These are phyloP conservation scores for Triplophysa siluroides DNA, from an alignment of 2,113 vertebrate species.

Conservation along the genomic window DNA sequence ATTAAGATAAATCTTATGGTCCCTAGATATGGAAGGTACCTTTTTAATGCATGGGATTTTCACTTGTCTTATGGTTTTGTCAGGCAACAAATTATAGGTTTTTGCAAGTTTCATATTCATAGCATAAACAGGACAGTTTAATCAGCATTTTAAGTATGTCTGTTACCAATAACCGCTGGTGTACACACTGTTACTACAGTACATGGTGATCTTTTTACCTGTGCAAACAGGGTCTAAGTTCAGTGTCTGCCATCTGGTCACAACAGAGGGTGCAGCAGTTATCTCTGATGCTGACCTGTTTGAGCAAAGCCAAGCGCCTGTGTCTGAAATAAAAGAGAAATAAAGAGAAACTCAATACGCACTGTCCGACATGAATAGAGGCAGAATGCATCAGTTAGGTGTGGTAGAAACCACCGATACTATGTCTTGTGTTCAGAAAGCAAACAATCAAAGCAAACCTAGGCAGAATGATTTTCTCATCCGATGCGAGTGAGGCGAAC, in stretches of 20 bases:
- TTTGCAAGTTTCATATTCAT: too few species aligned
- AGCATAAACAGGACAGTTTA: too few species aligned
- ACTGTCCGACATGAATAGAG: neutral
- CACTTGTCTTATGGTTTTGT: too few species aligned
- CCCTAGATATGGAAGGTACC: too few species aligned
- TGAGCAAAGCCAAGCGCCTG: slow-evolving; percentile 91
- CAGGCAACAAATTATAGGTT: too few species aligned
- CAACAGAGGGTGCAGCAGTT: slow-evolving; percentile 99
- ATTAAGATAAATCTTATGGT: too few species aligned
- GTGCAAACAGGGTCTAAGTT: slow-evolving; percentile 94
- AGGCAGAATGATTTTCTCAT: slow-evolving; percentile 97
- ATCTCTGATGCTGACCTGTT: slow-evolving; percentile 97
- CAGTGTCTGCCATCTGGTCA: slow-evolving; percentile 95
- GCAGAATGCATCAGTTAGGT: neutral
- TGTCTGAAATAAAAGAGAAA: slow-evolving; percentile 76
- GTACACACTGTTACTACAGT: neutral
- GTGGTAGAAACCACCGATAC: neutral
- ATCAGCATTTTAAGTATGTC: neutral
- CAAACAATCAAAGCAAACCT: slow-evolving; percentile 72
- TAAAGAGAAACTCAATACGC: neutral
- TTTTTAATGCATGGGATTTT: too few species aligned
- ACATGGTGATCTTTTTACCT: slow-evolving; percentile 74
- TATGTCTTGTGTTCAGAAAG: slow-evolving; percentile 38
- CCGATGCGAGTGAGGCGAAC: slow-evolving; percentile 88
- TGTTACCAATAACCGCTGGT: neutral